Evolutionary conservation across 2,113 vertebrate genomes (phyloP), one percentile per base, ranked within the genome.

Genomic region (Psettodes erumei): DNA sequence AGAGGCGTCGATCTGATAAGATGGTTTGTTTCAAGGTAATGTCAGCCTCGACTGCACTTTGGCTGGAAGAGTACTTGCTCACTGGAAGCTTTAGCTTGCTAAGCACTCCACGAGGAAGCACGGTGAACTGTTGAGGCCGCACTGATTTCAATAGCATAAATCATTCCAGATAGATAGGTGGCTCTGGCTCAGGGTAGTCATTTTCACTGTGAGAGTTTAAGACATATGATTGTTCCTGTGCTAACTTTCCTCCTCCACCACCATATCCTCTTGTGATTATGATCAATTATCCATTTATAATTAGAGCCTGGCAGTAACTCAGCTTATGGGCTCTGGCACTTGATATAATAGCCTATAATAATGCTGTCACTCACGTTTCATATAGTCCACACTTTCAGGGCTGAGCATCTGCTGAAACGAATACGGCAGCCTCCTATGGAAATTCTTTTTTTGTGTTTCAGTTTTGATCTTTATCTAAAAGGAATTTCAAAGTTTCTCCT

Each of bases 261-360:
- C 74, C 72, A 77, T 84, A 86, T 86, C 79, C 84, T 89, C 85
- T 83, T 84, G 77, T 87, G 85, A 90, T 92, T 87, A 89, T 81
- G 88, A 89, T 89, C 86, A 91, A 88, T 93, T 92, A 91, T 90
- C 82, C 84, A 85, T 75, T 90, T 83, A 68, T 88, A 90, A 91
- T 90, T 90, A 88, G 71, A 92, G 72, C 75, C 81, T 87, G 75
- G 77, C 87, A 90, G 84, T 88, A 88, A 86, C 82, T 87, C 82
- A 79, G 75, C 75, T 80, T 78, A 83, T 84, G 74, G 75, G 79
- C 78, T 71, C 79, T 81, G 81, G 77, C 77, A 89, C 77, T 86
- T 85, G 61, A 81, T 78, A 81, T 88, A 85, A 90, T 85, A 87
- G 82, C 84, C 82, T 86, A 56, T 90, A 91, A 92, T 90, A 87